phyloP scores from a whole-genome alignment of 2,797 vertebrate species.

The Sylvia borin region DNA sequence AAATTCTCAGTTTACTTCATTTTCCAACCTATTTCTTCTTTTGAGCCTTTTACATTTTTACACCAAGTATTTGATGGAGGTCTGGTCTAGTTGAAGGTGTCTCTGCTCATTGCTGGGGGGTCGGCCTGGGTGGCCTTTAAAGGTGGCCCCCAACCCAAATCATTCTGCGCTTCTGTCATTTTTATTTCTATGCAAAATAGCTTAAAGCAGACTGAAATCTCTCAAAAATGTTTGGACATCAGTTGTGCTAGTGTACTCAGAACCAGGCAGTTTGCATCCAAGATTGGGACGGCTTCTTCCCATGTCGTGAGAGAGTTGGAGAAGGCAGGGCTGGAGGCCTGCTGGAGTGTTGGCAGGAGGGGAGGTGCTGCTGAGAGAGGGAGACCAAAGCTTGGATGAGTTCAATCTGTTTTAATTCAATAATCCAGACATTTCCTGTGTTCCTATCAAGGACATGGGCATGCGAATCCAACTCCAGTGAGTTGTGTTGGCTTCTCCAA shows the following conservation, averaged over 20 bases:
- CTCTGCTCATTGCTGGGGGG: not conserved
- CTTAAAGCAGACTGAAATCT: not conserved
- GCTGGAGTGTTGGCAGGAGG: not conserved
- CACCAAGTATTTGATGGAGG: not conserved
- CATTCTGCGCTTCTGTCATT: not conserved
- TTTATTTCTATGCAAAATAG: not conserved
- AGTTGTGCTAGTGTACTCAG: not conserved
- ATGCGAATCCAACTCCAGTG: not conserved
- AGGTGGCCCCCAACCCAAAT: not conserved
- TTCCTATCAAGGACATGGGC: fast-evolving
- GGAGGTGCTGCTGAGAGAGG: not conserved
- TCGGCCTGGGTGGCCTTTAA: not conserved
- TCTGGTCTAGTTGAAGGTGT: not conserved
- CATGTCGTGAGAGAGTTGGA: not conserved
- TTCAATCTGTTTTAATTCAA: not conserved
- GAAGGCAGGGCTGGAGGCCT: not conserved
- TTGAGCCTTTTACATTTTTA: not conserved
- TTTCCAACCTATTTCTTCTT: not conserved
- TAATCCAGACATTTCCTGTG: not conserved
- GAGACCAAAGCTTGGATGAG: not conserved
- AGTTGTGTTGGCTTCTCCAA: not conserved
- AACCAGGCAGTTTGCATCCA: not conserved
- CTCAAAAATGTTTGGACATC: not conserved
- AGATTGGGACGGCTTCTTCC: not conserved
- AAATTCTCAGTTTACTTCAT: not conserved